Evolutionary conservation across 1,140 invertebrate genomes (phyloP), one percentile per base, ranked within the genome.

Genomic region (Tribolium madens): DNA sequence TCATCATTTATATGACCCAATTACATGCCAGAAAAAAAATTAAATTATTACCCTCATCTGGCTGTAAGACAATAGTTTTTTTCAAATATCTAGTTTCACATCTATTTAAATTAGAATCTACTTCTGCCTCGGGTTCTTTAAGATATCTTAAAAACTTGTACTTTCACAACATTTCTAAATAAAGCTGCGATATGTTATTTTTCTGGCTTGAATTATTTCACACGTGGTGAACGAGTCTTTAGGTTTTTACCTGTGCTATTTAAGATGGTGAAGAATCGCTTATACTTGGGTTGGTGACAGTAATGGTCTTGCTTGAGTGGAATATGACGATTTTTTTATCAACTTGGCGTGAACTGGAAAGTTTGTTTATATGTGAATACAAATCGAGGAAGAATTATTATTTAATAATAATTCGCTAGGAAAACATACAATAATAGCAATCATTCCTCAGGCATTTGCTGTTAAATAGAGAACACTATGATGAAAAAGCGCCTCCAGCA

Each of bases 151-250:
- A 64, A 64, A 64, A 64, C 15, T 17, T 12, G 57, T 26, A 33
- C 57, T 64, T 64, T 64, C 57, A 64, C 57, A 64, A 64, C 57
- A 26, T 64, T 64, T 64, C 57, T 64, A 64, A 64, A 64, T 26
- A 18, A 26, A 57, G 52, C 47, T 50, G 33, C 33, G 47, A n/a
- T 12, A 14, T 10, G 6, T 57, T 10, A 26, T 21, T 57, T 57
- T 57, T 64, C 9, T 33, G 7, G 57, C 10, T 14, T 15, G 10
- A 33, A 33, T 3, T 14, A 18, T 64, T 64, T 57, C 52, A 21
- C 57, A 64, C 57, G 36, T 42, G 36, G 36, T 42, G 36, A 42
- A 42, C 26, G 57, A 64, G 18, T n/a, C 17, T 17, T 15, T 1
- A 26, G 31, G 6, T 31, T 33, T 33, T 33, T 64, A 14, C 57